A percentile compares a stretch with the other conserved stretches of the same genome.
phyloP scores from a whole-genome alignment of 2,888 invertebrate species.

The Lepidochitona cinerea region DNA sequence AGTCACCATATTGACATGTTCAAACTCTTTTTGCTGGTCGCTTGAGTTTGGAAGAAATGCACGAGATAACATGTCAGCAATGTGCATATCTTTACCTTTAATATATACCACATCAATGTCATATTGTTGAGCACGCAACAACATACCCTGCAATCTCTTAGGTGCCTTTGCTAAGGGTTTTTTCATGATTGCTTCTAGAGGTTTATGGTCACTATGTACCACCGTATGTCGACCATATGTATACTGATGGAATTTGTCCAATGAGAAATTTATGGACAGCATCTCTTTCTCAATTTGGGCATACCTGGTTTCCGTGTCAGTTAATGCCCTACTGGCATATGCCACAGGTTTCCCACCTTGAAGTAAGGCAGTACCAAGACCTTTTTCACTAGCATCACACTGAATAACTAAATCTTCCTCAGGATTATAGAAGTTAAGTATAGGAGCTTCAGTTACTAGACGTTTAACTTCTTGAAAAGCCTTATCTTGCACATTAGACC shows the following conservation, averaged over 20 bases:
- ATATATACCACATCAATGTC: neutral
- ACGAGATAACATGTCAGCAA: constrained; percentile 37
- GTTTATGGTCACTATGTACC: constrained; percentile 16
- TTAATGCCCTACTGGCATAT: constrained; percentile 14
- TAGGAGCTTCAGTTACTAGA: neutral
- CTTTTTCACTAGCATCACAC: constrained; percentile 10
- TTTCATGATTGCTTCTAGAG: constrained; percentile 10
- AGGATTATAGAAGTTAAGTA: neutral
- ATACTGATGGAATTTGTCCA: constrained; percentile 18
- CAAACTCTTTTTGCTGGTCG: neutral
- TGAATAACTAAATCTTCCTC: neutral
- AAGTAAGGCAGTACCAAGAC: constrained; percentile 11
- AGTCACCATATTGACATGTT: neutral
- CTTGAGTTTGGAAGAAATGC: constrained; percentile 16
- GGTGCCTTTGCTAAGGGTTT: constrained; percentile 2
- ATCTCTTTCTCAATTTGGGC: constrained; percentile 24
- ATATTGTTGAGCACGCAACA: constrained; percentile 7
- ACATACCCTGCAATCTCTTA: constrained; percentile 14
- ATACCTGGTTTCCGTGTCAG: constrained; percentile 16
- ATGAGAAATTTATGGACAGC: too few species aligned
- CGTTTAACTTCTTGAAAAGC: neutral
- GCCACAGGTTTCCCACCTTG: constrained; percentile 18
- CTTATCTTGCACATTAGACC: neutral
- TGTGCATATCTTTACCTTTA: constrained; percentile 20
- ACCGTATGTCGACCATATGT: constrained; percentile 7